phyloP scores from a whole-genome alignment of 2,888 invertebrate species.

The Prostheceraeus crozeri region DNA sequence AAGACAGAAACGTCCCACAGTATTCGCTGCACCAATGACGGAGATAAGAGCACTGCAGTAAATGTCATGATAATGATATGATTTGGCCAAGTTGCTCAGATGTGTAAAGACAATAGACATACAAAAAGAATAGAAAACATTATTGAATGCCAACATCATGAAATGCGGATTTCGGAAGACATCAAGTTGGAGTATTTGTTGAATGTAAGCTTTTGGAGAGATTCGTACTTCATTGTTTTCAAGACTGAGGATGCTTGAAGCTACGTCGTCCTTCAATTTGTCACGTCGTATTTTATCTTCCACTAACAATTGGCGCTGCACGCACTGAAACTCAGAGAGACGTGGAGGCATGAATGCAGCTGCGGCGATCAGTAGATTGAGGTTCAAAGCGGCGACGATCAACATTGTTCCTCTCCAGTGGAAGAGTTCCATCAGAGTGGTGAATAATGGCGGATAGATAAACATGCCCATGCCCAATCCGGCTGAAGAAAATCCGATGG shows the following conservation, averaged over 20 bases:
- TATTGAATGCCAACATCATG: neutral
- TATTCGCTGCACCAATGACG: neutral
- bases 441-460: neutral
- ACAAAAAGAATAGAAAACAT: neutral
- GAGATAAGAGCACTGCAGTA: neutral
- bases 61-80: neutral
- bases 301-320: neutral
- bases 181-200: too few relatives aligned
- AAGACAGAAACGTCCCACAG: neutral
- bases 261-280: too few relatives aligned
- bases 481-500: too few relatives aligned
- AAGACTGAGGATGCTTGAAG: too few relatives aligned
- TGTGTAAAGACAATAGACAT: neutral
- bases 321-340: neutral
- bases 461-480: slow-evolving; percentile 17
- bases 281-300: slow-evolving; percentile 11
- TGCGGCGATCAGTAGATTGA: slow-evolving; percentile 1
- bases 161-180: neutral
- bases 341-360: neutral
- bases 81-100: neutral
- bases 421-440: neutral
- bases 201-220: too few relatives aligned
- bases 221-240: too few relatives aligned
- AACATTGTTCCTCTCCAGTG: neutral
- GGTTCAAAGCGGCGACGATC: neutral